A percentile compares a stretch with the other conserved stretches of the same genome.
Evolutionary conservation across 64 coral and sea anemone genomes (phyloP).

Genomic region (Porites lutea): DNA sequence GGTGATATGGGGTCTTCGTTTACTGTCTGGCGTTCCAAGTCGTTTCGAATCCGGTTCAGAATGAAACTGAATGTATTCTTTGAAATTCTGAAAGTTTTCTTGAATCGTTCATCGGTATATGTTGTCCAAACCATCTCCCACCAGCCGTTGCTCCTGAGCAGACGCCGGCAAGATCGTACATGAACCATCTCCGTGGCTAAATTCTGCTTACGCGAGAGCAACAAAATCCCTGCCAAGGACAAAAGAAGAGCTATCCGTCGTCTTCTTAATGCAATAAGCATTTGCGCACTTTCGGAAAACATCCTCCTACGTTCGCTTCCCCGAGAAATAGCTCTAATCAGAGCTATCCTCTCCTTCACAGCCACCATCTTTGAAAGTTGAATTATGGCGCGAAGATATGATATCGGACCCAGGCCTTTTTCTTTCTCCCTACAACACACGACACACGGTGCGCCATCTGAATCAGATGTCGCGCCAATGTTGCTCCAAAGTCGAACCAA

Average conservation of each 20-base stretch:
- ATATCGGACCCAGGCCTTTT: neutral
- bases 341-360: too few species aligned
- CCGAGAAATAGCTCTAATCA: too few species aligned
- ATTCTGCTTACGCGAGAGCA: neutral
- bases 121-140: neutral
- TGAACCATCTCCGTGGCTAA: neutral
- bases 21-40: neutral
- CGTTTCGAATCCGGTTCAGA: neutral
- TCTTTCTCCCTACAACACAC: too few species aligned
- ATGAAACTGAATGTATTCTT: neutral
- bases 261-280: neutral
- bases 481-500: too few species aligned
- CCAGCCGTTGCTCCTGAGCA: neutral
- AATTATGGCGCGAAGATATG: neutral
- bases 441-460: too few species aligned
- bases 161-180: neutral
- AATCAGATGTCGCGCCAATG: too few species aligned
- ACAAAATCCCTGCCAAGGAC: neutral
- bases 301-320: too few species aligned
- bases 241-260: neutral
- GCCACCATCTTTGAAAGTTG: too few species aligned
- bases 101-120: conserved; percentile 16
- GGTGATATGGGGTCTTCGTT: conserved; percentile 12
- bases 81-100: conserved; percentile 37
- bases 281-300: neutral